A percentile compares a stretch with the other conserved stretches of the same genome.
phyloP scores from a whole-genome alignment of 2,797 vertebrate species.

The Lepus townsendii region DNA sequence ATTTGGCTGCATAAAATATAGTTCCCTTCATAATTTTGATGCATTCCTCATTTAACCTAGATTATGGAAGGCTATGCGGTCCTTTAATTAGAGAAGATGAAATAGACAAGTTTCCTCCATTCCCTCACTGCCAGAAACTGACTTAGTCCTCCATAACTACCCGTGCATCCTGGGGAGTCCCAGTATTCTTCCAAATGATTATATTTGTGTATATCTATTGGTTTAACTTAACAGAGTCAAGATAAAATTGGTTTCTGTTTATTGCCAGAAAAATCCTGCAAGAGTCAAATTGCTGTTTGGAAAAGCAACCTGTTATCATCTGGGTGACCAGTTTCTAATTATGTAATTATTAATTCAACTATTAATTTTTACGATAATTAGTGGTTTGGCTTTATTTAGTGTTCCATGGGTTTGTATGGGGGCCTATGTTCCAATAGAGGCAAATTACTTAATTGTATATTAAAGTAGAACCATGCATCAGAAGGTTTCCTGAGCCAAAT shows the following conservation, averaged over 20 bases:
- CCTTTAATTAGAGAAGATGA: not conserved
- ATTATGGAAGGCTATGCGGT: not conserved
- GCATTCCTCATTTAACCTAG: not conserved
- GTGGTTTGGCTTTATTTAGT: not conserved
- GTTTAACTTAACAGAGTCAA: conserved; percentile 44
- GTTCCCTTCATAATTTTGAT: not conserved
- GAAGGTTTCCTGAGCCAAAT: conserved; percentile 36
- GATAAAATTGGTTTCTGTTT: conserved; percentile 26
- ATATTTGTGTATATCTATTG: conserved; percentile 1
- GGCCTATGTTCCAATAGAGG: not conserved
- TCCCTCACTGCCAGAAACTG: not conserved
- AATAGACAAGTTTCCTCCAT: not conserved
- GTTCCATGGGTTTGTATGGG: not conserved
- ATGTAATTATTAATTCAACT: conserved; percentile 40
- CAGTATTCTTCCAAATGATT: not conserved
- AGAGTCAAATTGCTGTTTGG: conserved; percentile 49
- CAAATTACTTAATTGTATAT: conserved; percentile 57
- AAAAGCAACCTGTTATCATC: conserved; percentile 43
- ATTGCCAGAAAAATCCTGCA: not conserved
- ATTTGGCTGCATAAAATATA: not conserved
- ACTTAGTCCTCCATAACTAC: not conserved
- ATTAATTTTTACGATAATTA: conserved; percentile 58
- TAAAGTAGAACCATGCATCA: not conserved
- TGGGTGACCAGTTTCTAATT: conserved; percentile 48
- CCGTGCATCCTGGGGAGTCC: not conserved